Percentiles rank a stretch among this genome's conserved stretches.
Evolutionary conservation across 2,888 invertebrate species (phyloP).

Genomic region (Seira ritae): DNA sequence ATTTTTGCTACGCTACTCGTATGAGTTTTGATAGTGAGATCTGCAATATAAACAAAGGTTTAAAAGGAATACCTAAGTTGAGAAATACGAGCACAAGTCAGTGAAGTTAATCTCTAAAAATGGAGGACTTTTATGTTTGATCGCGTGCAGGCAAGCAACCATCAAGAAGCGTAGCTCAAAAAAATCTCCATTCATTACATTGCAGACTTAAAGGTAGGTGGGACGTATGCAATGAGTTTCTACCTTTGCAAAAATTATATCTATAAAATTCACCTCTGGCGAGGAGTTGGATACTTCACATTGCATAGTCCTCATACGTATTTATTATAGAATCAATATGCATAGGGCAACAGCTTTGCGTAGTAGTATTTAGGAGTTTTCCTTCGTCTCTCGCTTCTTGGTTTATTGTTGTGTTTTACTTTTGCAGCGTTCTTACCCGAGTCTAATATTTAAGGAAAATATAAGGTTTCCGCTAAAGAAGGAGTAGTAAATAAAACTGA

Average conservation of each 20-base stretch:
- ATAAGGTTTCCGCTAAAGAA: slow-evolving; percentile 17
- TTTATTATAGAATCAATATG: too few relatives aligned
- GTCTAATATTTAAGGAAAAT: slow-evolving; percentile 9
- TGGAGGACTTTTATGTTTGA: slow-evolving; percentile 10
- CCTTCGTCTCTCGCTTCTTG: too few relatives aligned
- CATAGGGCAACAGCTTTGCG: too few relatives aligned
- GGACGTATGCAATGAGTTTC: too few relatives aligned
- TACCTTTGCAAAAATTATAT: not conserved
- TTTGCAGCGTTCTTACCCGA: not conserved
- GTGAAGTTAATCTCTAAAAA: not conserved
- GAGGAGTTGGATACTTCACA: not conserved
- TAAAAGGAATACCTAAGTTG: not conserved
- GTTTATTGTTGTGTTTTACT: too few relatives aligned
- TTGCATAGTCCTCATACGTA: not conserved
- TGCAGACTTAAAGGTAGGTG: not conserved
- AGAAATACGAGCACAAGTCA: slow-evolving; percentile 14
- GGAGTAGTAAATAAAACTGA: slow-evolving; percentile 4
- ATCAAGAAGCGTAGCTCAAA: not conserved
- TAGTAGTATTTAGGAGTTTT: too few relatives aligned
- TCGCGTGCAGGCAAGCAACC: slow-evolving; percentile 17
- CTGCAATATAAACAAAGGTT: not conserved
- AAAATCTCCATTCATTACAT: slow-evolving; percentile 16
- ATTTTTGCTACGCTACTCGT: not conserved
- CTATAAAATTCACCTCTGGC: not conserved
- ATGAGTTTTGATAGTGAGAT: not conserved